Base-by-base conservation (phyloP, 92 coral and sea anemone species). In the Ricordea florida region DNA sequence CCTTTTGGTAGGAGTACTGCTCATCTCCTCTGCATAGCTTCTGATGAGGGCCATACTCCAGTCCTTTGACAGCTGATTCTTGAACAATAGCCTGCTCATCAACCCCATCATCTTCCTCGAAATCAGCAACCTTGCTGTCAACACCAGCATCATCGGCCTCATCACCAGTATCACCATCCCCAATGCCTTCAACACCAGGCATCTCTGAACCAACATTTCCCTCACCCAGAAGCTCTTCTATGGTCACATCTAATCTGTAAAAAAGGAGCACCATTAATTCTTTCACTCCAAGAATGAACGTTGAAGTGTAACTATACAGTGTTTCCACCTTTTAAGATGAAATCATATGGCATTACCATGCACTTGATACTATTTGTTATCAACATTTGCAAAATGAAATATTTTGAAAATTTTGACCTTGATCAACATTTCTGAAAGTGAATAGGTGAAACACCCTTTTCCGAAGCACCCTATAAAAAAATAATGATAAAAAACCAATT, bases 21-120 rank as follows among this genome's bases (percentile, higher is more conserved):
- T 43, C 74, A 0, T 66, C 61, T 6, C 74, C 36, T 15, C 74
- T 27, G 34, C 59, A 44, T 29, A 66, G 13, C 35, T 66, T 66
- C 6, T 1, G 44, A 33, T 57, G 64, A 33, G 64, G 45, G 9
- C 64, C 64, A 57, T 10, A 16, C 36, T 57, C 30, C 10, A 32
- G 64, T 16, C 44, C 30, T 3, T 33, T 29, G 22, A 46, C 52
- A 46, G 52, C 52, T 46, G 52, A 46, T 46, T 46, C 52, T 46
- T 17, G 52, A 46, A 22, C 52, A 46, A 46, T 15, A 29, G 44
- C 40, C 10, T 31, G 16, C 18, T 57, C 63, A 10, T 15, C 14
- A 25, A 30, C 42, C 25, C n/a, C 42, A 3, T n/a, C 63, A 31
- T 28, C 24, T 31, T 30, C 41, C 24, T 30, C 34, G 3, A 20